phyloP scores from a whole-genome alignment of 1,140 invertebrate species.

The Andrena cerasifolii region DNA sequence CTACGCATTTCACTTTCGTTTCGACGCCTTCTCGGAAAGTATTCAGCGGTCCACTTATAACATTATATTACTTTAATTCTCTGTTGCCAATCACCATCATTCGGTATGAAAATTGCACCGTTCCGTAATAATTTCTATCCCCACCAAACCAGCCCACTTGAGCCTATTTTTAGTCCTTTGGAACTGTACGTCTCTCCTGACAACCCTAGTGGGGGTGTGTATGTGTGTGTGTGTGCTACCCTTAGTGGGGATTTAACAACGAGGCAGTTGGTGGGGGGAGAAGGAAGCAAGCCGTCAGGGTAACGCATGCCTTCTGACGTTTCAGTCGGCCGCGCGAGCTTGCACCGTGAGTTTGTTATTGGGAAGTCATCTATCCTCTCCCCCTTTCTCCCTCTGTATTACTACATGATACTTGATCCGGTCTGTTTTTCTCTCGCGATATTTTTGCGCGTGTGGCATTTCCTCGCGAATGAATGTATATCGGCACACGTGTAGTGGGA shows the following conservation, averaged over 20 bases:
- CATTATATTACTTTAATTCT: no score
- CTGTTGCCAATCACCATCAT: not conserved
- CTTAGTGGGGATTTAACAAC: slow-evolving; percentile 31
- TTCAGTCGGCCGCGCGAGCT: slow-evolving; percentile 49
- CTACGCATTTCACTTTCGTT: no score
- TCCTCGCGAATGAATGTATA: slow-evolving; percentile 5
- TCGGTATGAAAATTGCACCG: not conserved
- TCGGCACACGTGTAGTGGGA: not conserved
- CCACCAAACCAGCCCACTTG: slow-evolving; percentile 20
- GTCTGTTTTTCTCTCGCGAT: slow-evolving; percentile 32
- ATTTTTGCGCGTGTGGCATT: slow-evolving; percentile 11
- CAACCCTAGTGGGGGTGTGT: slow-evolving; percentile 41
- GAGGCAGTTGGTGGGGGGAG: slow-evolving; percentile 3
- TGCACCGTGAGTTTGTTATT: not conserved
- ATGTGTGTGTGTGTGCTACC: no score
- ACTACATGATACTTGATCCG: no score
- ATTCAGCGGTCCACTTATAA: no score
- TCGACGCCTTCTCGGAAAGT: no score
- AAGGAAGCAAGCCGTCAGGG: slow-evolving; percentile 35
- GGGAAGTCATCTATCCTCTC: not conserved
- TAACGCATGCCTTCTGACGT: slow-evolving; percentile 50
- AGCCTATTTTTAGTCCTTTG: slow-evolving; percentile 46
- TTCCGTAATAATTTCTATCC: slow-evolving; percentile 22
- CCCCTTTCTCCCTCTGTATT: slow-evolving; percentile 2
- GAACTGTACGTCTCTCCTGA: slow-evolving; percentile 20